Percentiles rank a stretch among this genome's conserved stretches.
Evolutionary conservation across 2,888 invertebrate genomes (phyloP).

Genomic region (Lasioglossum malachurum): DNA sequence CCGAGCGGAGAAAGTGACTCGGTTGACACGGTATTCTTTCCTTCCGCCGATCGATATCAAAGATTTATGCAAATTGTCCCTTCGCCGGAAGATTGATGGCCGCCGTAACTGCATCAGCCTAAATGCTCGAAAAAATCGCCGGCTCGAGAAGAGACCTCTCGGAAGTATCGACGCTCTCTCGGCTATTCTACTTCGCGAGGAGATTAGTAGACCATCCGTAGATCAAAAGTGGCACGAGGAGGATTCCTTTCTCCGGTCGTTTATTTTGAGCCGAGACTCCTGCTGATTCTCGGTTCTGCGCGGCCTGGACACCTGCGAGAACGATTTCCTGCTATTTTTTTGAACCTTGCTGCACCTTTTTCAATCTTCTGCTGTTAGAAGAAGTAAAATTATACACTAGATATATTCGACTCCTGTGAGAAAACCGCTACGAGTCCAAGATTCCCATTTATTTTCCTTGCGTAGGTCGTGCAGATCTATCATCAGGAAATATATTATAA

Average conservation of each 20-base stretch:
- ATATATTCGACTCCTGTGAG: not conserved
- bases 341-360: not conserved
- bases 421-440: not conserved
- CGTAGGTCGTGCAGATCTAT: not conserved
- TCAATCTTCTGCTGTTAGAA: not conserved
- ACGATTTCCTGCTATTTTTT: not conserved
- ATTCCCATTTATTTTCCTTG: not conserved
- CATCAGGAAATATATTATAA: not conserved
- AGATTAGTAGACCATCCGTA: not conserved
- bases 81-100: slow-evolving; percentile 1
- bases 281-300: not conserved
- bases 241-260: slow-evolving; percentile 13
- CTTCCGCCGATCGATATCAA: slow-evolving; percentile 36
- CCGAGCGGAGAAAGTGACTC: slow-evolving; percentile 73
- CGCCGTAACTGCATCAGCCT: slow-evolving; percentile 6
- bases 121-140: not conserved
- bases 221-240: not conserved
- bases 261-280: not conserved
- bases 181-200: not conserved
- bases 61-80: slow-evolving; percentile 45
- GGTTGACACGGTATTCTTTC: slow-evolving; percentile 75
- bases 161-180: not conserved
- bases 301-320: not conserved
- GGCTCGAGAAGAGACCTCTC: not conserved
- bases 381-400: not conserved